These are phyloP conservation scores for Cheilosia soror DNA, from an alignment of 2,888 invertebrate species.

Conservation along the genomic window DNA sequence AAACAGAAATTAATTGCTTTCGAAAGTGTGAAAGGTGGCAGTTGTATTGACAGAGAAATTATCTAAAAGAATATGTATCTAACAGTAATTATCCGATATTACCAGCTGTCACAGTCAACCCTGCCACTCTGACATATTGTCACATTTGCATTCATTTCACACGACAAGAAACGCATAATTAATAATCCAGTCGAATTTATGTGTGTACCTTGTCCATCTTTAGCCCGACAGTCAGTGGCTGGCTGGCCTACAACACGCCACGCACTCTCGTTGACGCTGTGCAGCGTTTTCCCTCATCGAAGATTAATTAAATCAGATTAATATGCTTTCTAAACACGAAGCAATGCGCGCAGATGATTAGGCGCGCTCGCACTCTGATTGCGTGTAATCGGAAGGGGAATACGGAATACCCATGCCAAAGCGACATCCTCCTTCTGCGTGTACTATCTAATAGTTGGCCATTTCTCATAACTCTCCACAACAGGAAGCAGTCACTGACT, in stretches of 20 bases:
- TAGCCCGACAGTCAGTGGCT: no score
- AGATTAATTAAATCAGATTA: conserved; percentile 61
- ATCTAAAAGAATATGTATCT: conserved; percentile 2
- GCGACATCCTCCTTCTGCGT: conserved; percentile 5
- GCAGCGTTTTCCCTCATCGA: conserved; percentile 25
- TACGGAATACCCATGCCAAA: neutral
- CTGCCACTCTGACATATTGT: neutral
- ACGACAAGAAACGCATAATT: conserved; percentile 2
- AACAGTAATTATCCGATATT: conserved; percentile 7
- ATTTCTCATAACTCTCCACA: conserved; percentile 62
- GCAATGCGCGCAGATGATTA: conserved; percentile 20
- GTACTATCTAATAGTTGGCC: neutral
- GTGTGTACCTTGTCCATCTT: conserved; percentile 1
- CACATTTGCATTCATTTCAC: conserved; percentile 20
- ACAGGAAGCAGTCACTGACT: conserved; percentile 53
- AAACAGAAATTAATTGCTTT: conserved; percentile 57
- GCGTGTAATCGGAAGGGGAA: neutral
- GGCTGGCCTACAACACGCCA: no score
- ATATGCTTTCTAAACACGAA: conserved; percentile 48
- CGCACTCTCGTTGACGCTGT: neutral
- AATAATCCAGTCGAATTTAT: neutral
- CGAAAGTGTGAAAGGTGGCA: conserved; percentile 69
- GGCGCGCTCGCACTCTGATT: conserved; percentile 18
- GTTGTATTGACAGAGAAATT: conserved; percentile 20
- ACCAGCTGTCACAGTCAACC: neutral